A percentile compares a stretch with the other conserved stretches of the same genome.
phyloP scores from a whole-genome alignment of 1,140 invertebrate genomes.

The Thrips palmi region DNA sequence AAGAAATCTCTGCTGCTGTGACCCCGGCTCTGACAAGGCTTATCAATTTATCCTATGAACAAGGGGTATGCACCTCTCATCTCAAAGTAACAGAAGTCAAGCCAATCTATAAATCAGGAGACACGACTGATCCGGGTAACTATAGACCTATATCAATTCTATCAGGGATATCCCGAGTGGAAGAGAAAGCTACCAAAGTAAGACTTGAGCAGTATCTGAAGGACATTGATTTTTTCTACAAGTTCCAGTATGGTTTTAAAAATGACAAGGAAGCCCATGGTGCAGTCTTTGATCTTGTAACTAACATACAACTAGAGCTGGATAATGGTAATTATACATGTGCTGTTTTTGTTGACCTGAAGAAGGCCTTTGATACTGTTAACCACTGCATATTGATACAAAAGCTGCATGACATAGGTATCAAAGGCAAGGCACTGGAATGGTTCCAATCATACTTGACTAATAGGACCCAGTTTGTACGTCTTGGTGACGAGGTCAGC shows the following conservation, averaged over 20 bases:
- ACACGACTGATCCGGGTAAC: too few relatives aligned
- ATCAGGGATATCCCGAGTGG: conserved; percentile 1
- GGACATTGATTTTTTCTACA: conserved; percentile 4
- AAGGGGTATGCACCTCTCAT: too few relatives aligned
- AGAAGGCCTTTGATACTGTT: conserved; percentile 11
- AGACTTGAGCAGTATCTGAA: conserved; percentile 2
- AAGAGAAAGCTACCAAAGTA: conserved; percentile 4
- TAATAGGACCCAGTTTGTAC: conserved; percentile 10
- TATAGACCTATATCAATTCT: too few relatives aligned
- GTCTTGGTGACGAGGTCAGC: conserved; percentile 1
- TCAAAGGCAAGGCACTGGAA: conserved; percentile 11
- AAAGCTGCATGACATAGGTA: conserved; percentile 13
- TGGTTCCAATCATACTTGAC: conserved; percentile 14
- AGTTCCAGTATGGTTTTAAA: conserved; percentile 9
- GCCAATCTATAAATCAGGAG: too few relatives aligned
- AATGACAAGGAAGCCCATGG: conserved; percentile 3
- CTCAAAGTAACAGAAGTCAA: too few relatives aligned
- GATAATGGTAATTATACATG: conserved; percentile 4
- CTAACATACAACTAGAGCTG: conserved; percentile 1
- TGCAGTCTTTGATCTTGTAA: conserved; percentile 5
- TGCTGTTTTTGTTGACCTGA: conserved; percentile 10
- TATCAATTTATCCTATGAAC: too few relatives aligned
- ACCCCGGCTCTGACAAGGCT: too few relatives aligned
- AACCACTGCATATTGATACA: conserved; percentile 3
- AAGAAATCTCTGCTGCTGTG: too few relatives aligned